Conservation (phyloP, 1,140 invertebrate genomes). For the Batillaria attramentaria region DNA sequence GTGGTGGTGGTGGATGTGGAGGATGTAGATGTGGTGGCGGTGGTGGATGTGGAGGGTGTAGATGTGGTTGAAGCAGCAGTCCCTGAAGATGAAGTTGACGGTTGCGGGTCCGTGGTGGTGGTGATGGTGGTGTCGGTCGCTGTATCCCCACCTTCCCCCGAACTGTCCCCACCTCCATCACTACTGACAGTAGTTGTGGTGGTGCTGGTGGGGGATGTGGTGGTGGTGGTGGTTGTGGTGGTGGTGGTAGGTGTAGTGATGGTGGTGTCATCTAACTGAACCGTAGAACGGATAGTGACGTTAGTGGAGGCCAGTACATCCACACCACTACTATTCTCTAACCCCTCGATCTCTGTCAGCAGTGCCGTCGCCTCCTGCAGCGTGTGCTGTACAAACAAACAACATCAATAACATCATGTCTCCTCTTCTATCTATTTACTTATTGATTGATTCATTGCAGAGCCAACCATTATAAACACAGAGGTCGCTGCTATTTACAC, state of each 20-base stretch:
- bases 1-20: background rate
- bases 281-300: conserved; percentile 23
- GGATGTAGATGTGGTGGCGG: background rate
- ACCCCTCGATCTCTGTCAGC: conserved; percentile 69
- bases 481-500: too few species aligned
- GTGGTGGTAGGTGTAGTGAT: conserved; percentile 1
- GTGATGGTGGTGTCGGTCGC: background rate
- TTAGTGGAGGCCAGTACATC: conserved; percentile 50
- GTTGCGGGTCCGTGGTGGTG: background rate
- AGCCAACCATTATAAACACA: too few species aligned
- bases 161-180: too few species aligned
- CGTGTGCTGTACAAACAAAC: conserved; percentile 65
- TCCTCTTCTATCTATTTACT: too few species aligned
- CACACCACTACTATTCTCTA: conserved; percentile 56
- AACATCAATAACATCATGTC: background rate
- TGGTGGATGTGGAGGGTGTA: background rate
- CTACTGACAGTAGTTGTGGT: background rate
- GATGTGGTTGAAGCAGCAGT: background rate
- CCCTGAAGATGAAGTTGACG: too few species aligned
- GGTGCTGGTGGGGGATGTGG: background rate
- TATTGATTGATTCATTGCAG: too few species aligned
- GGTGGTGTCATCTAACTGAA: conserved; percentile 31
- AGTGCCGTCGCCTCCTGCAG: conserved; percentile 72
- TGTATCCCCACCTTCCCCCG: too few species aligned
- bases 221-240: background rate